Conservation (phyloP, 2,888 invertebrate species). For the Drosophila nigricruria region DNA sequence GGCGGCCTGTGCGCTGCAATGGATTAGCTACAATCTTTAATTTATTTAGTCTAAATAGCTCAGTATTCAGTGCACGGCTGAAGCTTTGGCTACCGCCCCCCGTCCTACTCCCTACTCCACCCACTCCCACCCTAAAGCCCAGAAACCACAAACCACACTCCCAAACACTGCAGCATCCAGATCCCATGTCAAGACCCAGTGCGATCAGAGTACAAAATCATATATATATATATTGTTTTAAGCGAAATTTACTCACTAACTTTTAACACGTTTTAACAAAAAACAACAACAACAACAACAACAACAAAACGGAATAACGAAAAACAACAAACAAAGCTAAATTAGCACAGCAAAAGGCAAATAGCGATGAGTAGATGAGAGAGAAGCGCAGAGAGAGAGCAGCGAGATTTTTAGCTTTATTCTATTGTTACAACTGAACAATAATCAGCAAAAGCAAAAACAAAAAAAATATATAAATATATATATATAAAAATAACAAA, state of each 20-base stretch:
- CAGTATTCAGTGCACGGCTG: constrained; percentile 54
- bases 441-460: background rate
- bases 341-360: constrained; percentile 3
- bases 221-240: constrained; percentile 33
- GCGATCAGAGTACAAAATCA: constrained; percentile 64
- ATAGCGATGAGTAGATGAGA: background rate
- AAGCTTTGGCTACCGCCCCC: constrained; percentile 29
- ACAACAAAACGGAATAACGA: background rate
- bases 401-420: constrained; percentile 36
- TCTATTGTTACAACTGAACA: constrained; percentile 4
- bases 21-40: constrained; percentile 42
- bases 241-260: constrained; percentile 50
- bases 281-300: background rate
- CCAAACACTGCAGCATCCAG: constrained; percentile 1
- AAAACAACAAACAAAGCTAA: constrained; percentile 3
- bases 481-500: background rate
- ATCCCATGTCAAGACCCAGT: constrained; percentile 40
- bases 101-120: too few species aligned
- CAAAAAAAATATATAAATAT: background rate
- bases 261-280: constrained; percentile 35
- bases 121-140: too few species aligned
- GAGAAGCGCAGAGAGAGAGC: constrained; percentile 10
- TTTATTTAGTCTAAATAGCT: constrained; percentile 50
- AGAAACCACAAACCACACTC: background rate
- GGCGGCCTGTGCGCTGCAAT: constrained; percentile 3